These are phyloP conservation scores for Thalassarche chlororhynchos DNA, from an alignment of 2,113 vertebrate species.

Conservation along the genomic window DNA sequence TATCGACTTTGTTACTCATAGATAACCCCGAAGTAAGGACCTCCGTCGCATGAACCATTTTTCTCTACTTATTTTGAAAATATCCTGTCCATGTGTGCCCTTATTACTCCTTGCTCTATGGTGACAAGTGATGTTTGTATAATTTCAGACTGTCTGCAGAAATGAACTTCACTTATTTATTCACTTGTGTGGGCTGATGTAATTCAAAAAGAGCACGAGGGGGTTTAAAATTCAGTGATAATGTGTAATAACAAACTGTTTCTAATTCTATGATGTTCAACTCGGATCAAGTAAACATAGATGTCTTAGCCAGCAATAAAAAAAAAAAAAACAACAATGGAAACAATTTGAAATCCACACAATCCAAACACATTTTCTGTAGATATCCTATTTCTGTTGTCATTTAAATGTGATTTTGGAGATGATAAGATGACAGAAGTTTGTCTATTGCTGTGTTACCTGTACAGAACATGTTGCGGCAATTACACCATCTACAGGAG, in stretches of 20 bases:
- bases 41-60: background rate
- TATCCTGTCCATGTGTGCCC: too few relatives aligned
- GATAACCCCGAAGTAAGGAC: background rate
- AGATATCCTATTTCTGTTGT: background rate
- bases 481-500: conserved; percentile 97
- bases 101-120: background rate
- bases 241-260: background rate
- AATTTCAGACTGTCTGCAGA: background rate
- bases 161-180: background rate
- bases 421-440: background rate
- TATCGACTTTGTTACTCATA: background rate
- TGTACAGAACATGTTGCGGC: conserved; percentile 97
- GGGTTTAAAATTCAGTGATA: background rate
- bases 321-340: background rate
- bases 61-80: background rate
- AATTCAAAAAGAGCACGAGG: background rate
- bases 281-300: background rate
- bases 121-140: background rate
- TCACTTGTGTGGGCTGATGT: background rate
- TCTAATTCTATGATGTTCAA: background rate
- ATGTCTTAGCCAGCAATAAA: background rate
- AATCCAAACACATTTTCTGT: background rate
- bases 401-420: background rate
- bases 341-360: background rate
- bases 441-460: conserved; percentile 69